Evolutionary conservation across 23 tunicate species (phyloP).

Genomic region (Clavelina lepadiformis): DNA sequence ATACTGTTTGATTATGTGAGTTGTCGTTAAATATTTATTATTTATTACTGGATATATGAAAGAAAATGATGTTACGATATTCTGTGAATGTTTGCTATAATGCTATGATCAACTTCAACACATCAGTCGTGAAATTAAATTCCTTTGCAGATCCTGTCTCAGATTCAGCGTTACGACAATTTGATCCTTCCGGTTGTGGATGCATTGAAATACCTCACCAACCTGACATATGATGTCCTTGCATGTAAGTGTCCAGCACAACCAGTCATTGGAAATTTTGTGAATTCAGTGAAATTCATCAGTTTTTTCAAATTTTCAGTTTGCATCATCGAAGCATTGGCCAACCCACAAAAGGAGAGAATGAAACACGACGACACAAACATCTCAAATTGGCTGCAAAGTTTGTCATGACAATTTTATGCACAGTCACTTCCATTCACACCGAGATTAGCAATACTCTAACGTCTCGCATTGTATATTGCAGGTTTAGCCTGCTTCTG

Average conservation of each 20-base stretch:
- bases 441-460: background rate
- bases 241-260: constrained; percentile 41
- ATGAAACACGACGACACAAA: constrained; percentile 98
- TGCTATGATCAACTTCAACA: no score
- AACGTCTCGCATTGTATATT: background rate
- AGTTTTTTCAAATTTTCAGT: constrained; percentile 15
- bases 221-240: constrained; percentile 83
- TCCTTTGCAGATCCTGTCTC: constrained; percentile 77
- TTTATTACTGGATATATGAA: background rate
- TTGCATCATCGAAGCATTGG: constrained; percentile 96
- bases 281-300: background rate
- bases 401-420: constrained; percentile 23
- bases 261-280: background rate
- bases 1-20: constrained; percentile 87
- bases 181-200: constrained; percentile 95
- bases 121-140: no score
- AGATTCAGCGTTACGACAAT: constrained; percentile 98
- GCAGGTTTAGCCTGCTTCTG: constrained; percentile 91
- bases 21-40: background rate
- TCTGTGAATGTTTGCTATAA: background rate
- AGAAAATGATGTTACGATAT: background rate
- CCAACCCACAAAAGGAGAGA: constrained; percentile 91
- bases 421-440: no score
- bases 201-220: constrained; percentile 87
- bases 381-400: constrained; percentile 96